A percentile compares a stretch with the other conserved stretches of the same genome.
Conservation (phyloP, 2,888 invertebrate species). For the Heliconius aoede region DNA sequence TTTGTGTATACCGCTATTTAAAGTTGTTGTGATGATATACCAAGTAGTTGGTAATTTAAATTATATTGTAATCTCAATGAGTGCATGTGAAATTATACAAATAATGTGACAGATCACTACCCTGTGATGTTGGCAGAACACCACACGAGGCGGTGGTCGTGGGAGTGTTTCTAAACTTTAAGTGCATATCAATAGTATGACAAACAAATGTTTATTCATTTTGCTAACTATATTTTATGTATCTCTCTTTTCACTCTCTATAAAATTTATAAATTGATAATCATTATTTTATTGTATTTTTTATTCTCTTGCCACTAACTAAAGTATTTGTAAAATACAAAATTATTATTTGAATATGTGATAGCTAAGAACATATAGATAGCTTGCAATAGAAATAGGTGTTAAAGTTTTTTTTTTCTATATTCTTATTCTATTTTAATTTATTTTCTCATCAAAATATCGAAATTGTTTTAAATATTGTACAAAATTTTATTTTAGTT, state of each 20-base stretch:
- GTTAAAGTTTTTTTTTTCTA: slow-evolving; percentile 51
- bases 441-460: slow-evolving; percentile 59
- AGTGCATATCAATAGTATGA: slow-evolving; percentile 72
- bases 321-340: slow-evolving; percentile 72
- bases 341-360: slow-evolving; percentile 74
- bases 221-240: slow-evolving; percentile 60
- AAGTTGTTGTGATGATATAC: slow-evolving; percentile 62
- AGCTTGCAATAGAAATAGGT: slow-evolving; percentile 56
- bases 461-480: slow-evolving; percentile 55
- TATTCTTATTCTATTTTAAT: slow-evolving; percentile 40
- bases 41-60: slow-evolving; percentile 66
- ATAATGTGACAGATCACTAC: slow-evolving; percentile 66
- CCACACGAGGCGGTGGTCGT: slow-evolving; percentile 66
- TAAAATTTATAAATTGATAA: slow-evolving; percentile 55
- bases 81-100: slow-evolving; percentile 67
- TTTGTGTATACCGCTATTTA: slow-evolving; percentile 71
- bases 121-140: slow-evolving; percentile 77
- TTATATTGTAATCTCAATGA: slow-evolving; percentile 79
- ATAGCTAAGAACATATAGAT: slow-evolving; percentile 78
- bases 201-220: slow-evolving; percentile 72
- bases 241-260: slow-evolving; percentile 80
- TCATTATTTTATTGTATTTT: slow-evolving; percentile 64
- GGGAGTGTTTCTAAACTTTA: slow-evolving; percentile 58
- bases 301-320: slow-evolving; percentile 82
- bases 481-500: slow-evolving; percentile 76